Evolutionary conservation across 2,113 vertebrate species (phyloP).

Genomic region (Chionodraco myersi): DNA sequence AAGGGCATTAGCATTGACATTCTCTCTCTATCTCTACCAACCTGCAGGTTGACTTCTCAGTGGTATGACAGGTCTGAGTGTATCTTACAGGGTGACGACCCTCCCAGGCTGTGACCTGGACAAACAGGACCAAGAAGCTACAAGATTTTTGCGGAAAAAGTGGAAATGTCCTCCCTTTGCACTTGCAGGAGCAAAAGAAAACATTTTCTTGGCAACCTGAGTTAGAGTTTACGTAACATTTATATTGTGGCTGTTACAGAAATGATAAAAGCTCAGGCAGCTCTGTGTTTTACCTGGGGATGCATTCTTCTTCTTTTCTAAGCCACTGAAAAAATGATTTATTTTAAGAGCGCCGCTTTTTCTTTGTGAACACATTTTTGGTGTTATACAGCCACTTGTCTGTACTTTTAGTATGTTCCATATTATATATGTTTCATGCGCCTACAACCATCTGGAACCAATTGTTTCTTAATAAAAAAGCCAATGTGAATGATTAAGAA

Average conservation of each 20-base stretch:
- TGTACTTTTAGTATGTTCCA: slow-evolving; percentile 37
- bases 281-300: background rate
- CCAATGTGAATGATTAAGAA: slow-evolving; percentile 68
- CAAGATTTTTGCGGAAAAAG: slow-evolving; percentile 29
- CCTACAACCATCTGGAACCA: slow-evolving; percentile 64
- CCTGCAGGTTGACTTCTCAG: slow-evolving; percentile 54
- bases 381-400: slow-evolving; percentile 49
- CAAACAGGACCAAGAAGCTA: slow-evolving; percentile 68
- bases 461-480: slow-evolving; percentile 63
- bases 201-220: slow-evolving; percentile 34
- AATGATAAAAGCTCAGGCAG: background rate
- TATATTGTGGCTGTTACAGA: background rate
- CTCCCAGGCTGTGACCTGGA: slow-evolving; percentile 53
- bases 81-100: slow-evolving; percentile 65
- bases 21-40: slow-evolving; percentile 12
- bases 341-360: slow-evolving; percentile 25
- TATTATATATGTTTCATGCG: slow-evolving; percentile 46
- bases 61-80: slow-evolving; percentile 59
- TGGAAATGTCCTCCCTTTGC: slow-evolving; percentile 29
- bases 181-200: slow-evolving; percentile 19
- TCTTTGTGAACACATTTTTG: slow-evolving; percentile 56
- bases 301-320: slow-evolving; percentile 17
- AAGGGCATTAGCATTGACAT: background rate
- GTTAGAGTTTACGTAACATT: slow-evolving; percentile 20
- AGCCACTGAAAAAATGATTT: slow-evolving; percentile 45